A percentile compares a stretch with the other conserved stretches of the same genome.
Conservation (phyloP, 2,888 invertebrate genomes). For the Monoplex corrugatus region DNA sequence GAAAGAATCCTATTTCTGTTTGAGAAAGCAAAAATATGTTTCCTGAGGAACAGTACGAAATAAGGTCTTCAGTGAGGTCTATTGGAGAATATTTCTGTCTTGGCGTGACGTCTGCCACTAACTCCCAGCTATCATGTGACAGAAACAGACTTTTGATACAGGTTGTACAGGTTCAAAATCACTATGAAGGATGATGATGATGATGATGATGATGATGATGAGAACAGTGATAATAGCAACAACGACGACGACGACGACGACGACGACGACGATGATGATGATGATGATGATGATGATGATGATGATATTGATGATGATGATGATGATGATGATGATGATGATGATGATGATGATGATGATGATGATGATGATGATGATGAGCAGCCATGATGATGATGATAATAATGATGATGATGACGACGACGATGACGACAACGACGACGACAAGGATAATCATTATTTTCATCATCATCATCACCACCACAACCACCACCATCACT, state of each 20-base stretch:
- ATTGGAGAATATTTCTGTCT: neutral
- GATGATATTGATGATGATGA: too few species aligned
- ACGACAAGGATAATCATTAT: too few species aligned
- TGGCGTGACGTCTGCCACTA: neutral
- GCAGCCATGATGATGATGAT: too few species aligned
- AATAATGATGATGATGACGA: neutral
- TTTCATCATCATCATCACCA: too few species aligned
- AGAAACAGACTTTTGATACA: too few species aligned
- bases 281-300: conserved; percentile 29
- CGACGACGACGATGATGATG: conserved; percentile 27
- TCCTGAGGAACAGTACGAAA: too few species aligned
- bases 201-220: neutral
- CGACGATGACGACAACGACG: neutral
- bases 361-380: neutral
- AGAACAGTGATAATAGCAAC: neutral
- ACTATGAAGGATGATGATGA: too few species aligned
- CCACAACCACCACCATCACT: too few species aligned
- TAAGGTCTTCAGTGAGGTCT: too few species aligned
- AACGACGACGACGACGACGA: conserved; percentile 3
- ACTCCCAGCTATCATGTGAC: too few species aligned
- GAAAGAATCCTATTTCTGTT: too few species aligned
- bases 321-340: neutral
- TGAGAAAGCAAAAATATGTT: too few species aligned
- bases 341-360: conserved; percentile 34
- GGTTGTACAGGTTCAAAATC: neutral